A percentile compares a stretch with the other conserved stretches of the same genome.
phyloP scores from a whole-genome alignment of 2,888 invertebrate species.

The Eupithecia insigniata region DNA sequence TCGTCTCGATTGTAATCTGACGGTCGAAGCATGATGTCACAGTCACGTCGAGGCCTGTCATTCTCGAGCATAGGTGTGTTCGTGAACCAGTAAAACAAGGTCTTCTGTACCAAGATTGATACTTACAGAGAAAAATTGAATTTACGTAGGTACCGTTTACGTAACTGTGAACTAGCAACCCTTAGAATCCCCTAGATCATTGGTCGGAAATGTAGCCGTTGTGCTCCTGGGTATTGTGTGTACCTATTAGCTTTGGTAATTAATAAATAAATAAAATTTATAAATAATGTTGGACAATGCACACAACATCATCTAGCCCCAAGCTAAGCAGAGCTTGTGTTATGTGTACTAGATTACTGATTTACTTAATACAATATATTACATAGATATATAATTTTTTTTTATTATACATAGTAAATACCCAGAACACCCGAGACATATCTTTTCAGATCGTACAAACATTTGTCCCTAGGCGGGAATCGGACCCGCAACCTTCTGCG shows the following conservation, averaged over 20 bases:
- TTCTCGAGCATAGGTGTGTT: slow-evolving; percentile 44
- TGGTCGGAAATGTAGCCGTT: not conserved
- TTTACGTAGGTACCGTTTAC: not conserved
- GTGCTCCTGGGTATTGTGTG: not conserved
- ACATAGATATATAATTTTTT: no score
- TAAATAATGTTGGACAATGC: no score
- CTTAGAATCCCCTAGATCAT: not conserved
- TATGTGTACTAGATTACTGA: no score
- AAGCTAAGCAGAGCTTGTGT: no score
- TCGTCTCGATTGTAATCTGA: slow-evolving; percentile 76
- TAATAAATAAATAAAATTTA: no score
- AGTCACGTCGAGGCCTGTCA: slow-evolving; percentile 56
- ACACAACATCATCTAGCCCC: no score
- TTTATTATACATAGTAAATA: no score
- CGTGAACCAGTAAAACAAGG: slow-evolving; percentile 14
- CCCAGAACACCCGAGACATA: no score
- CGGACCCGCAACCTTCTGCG: no score
- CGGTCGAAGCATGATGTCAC: slow-evolving; percentile 69
- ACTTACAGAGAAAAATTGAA: slow-evolving; percentile 6
- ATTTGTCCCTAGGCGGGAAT: no score
- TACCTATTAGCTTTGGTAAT: not conserved
- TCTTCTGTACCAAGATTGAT: slow-evolving; percentile 2
- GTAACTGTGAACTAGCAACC: not conserved
- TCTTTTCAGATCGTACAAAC: no score
- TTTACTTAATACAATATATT: no score